Evolutionary conservation across 2,797 vertebrate genomes (phyloP).

Genomic region (Gallirallus australis): DNA sequence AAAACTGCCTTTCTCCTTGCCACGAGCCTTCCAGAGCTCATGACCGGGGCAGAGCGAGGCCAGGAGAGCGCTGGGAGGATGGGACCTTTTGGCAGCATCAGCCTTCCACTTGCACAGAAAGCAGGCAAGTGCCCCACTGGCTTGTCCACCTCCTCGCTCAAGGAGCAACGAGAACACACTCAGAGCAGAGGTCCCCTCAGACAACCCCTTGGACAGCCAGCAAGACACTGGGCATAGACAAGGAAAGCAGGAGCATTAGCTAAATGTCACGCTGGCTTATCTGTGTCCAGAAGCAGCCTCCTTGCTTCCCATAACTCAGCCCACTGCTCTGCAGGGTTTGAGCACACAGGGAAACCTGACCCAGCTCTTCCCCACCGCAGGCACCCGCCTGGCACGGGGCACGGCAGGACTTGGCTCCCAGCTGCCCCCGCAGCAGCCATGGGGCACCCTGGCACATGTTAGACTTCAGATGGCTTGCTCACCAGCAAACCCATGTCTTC

Average conservation of each 20-base stretch:
- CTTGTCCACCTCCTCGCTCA: neutral
- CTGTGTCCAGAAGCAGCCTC: neutral
- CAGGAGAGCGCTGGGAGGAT: neutral
- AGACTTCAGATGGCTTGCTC: no score
- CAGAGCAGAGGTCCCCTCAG: neutral
- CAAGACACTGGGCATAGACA: neutral
- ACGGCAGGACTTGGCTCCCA: neutral
- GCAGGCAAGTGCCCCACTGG: fast-evolving
- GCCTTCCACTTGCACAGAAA: neutral
- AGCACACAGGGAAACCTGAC: neutral
- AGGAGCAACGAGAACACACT: neutral
- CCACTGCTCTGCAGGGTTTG: fast-evolving
- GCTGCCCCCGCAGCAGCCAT: neutral
- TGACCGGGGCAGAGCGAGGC: neutral
- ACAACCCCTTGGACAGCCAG: neutral
- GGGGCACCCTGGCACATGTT: fast-evolving
- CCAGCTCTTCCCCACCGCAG: neutral
- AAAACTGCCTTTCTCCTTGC: neutral
- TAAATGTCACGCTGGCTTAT: neutral
- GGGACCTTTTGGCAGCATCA: neutral
- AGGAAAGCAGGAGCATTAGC: neutral
- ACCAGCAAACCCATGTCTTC: neutral
- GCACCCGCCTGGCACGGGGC: fast-evolving
- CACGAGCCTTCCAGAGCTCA: neutral
- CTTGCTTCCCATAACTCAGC: neutral